Evolutionary conservation across 2,888 invertebrate genomes (phyloP), one percentile per base, ranked within the genome.

Genomic region (Aporophyla lueneburgensis): DNA sequence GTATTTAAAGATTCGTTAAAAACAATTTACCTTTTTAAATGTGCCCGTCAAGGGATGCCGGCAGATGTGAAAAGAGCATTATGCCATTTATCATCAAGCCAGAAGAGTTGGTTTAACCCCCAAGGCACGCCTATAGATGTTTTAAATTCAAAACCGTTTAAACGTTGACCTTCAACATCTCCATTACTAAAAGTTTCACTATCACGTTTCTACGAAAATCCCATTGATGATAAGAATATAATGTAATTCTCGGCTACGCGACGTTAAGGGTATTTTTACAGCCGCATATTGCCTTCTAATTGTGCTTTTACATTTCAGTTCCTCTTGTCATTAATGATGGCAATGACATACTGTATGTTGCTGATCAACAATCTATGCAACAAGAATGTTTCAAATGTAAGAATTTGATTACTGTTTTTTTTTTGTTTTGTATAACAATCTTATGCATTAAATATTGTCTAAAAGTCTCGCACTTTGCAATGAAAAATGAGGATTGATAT

Each of bases 301-400:
- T 24, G 1, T 33, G 10, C 33, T 43, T 4, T 58, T 0, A 21
- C 40, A n/a, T 81, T 78, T 59, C 78, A 78, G 81, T 78, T 65
- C n/a, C 14, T 81, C 4, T 65, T 65, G n/a, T 78, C 81, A 5
- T 33, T 53, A 5, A 27, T 54, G 2, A 19, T 81, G 27, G 74
- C 74, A 14, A n/a, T 65, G 46, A 14, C 53, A 5, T 81, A 81
- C 53, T 81, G 65, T 24, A 78, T 78, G 53, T 27, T 81, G 27
- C 63, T 78, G 9, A 63, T 65, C 0, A 74, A 59, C 16, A 65
- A 81, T n/a, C 19, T 74, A n/a, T 78, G 78, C 51, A 73, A n/a
- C 21, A 65, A 74, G n/a, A 53, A 19, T 14, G n/a, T 21, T 40
- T 14, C 10, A 40, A 46, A 61, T 53, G 78, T 78, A 74, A 78